These are phyloP conservation scores for Labeo catla DNA, from an alignment of 2,113 vertebrate species.

Conservation along the genomic window DNA sequence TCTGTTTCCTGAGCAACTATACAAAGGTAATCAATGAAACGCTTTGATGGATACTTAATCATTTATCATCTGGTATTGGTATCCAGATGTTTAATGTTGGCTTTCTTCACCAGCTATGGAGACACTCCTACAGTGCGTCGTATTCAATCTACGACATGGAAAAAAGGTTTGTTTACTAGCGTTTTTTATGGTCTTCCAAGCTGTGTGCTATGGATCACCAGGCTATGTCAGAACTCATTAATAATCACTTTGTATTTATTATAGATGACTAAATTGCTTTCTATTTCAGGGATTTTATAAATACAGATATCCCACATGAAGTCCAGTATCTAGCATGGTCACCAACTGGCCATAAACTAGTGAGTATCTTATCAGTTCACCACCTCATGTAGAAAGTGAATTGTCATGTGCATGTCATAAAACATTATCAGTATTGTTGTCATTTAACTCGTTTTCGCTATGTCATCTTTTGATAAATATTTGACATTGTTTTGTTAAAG, in stretches of 20 bases:
- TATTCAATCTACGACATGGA: slow-evolving; percentile 84
- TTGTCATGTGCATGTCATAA: not conserved
- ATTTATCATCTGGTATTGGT: not conserved
- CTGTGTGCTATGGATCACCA: not conserved
- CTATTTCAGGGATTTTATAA: slow-evolving; percentile 79
- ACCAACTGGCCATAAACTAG: slow-evolving; percentile 88
- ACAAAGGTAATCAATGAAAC: slow-evolving; percentile 81
- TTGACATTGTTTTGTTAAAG: not conserved
- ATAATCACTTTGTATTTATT: not conserved
- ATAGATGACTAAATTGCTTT: slow-evolving; percentile 22
- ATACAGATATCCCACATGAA: slow-evolving; percentile 77
- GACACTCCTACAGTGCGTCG: slow-evolving; percentile 89
- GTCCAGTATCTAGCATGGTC: slow-evolving; percentile 92
- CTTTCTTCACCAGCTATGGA: slow-evolving; percentile 82
- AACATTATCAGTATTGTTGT: not conserved
- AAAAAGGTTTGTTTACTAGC: slow-evolving; percentile 72
- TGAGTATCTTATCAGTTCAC: slow-evolving; percentile 69
- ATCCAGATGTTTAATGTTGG: not conserved
- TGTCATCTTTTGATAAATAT: not conserved
- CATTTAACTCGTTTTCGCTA: not conserved
- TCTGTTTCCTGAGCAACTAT: slow-evolving; percentile 89
- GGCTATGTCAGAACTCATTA: not conserved
- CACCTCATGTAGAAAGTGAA: not conserved
- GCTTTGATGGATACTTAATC: not conserved
- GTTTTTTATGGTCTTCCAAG: not conserved